Conservation (phyloP, 2,888 invertebrate genomes). For the Cheilosia urbana region DNA sequence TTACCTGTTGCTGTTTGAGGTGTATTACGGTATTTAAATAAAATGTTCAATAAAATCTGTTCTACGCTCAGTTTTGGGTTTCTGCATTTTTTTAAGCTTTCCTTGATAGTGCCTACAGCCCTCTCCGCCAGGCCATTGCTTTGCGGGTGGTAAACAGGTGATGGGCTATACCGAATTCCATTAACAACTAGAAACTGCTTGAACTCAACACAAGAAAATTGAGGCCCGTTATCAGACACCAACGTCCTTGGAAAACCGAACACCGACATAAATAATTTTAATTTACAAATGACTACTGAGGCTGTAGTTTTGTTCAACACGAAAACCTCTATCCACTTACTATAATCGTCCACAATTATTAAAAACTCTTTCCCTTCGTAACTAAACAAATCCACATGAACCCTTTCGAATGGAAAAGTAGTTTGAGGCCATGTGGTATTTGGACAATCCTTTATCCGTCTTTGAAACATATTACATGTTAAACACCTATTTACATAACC, state of each 20-base stretch:
- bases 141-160: slow-evolving; percentile 50
- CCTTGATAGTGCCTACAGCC: slow-evolving; percentile 30
- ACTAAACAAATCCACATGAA: slow-evolving; percentile 46
- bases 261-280: slow-evolving; percentile 34
- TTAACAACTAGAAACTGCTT: too few relatives aligned
- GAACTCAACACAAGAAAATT: slow-evolving; percentile 32
- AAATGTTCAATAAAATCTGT: too few relatives aligned
- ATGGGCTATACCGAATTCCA: neutral
- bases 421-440: too few relatives aligned
- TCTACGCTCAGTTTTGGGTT: neutral
- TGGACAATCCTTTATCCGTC: slow-evolving; percentile 12
- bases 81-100: slow-evolving; percentile 14
- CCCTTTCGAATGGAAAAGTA: slow-evolving; percentile 5
- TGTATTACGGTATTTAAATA: too few relatives aligned
- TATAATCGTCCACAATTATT: slow-evolving; percentile 52
- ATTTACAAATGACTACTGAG: too few relatives aligned
- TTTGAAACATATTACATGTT: slow-evolving; percentile 24
- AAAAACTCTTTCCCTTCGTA: slow-evolving; percentile 35
- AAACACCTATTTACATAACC: slow-evolving; percentile 13
- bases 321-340: slow-evolving; percentile 45
- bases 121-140: slow-evolving; percentile 28
- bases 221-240: slow-evolving; percentile 38
- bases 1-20: too few relatives aligned
- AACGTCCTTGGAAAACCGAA: slow-evolving; percentile 39
- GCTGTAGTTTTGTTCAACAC: too few relatives aligned